phyloP scores from a whole-genome alignment of 2,113 vertebrate species.

The Salvator merianae region DNA sequence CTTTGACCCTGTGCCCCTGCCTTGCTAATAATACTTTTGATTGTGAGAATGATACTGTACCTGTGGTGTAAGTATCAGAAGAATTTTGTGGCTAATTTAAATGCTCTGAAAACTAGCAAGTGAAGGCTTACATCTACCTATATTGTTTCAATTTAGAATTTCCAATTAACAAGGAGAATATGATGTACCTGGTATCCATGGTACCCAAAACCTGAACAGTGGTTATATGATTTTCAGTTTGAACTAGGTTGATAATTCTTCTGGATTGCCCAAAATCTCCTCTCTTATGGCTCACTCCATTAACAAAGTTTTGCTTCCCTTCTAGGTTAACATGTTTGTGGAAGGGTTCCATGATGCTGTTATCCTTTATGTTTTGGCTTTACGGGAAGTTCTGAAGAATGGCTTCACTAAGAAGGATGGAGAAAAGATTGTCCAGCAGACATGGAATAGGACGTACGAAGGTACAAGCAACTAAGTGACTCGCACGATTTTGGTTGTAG shows the following conservation, averaged over 20 bases:
- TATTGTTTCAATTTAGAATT: slow-evolving; percentile 23
- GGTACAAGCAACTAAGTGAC: slow-evolving; percentile 74
- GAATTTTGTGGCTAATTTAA: neutral
- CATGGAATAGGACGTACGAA: slow-evolving; percentile 96
- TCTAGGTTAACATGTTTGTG: slow-evolving; percentile 96
- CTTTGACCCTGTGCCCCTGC: too few species aligned
- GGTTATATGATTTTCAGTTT: neutral
- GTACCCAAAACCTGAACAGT: neutral
- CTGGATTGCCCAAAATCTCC: neutral
- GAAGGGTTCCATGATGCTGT: slow-evolving; percentile 97
- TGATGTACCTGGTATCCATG: slow-evolving; percentile 2
- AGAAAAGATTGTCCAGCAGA: slow-evolving; percentile 86
- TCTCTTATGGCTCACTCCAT: neutral
- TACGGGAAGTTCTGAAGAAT: slow-evolving; percentile 88
- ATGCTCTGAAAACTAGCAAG: slow-evolving; percentile 25
- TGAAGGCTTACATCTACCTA: slow-evolving; percentile 31
- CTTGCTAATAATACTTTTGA: too few species aligned
- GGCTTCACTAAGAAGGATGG: slow-evolving; percentile 91
- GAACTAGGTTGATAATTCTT: neutral
- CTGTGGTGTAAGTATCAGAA: too few species aligned
- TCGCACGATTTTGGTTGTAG: neutral
- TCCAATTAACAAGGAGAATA: neutral
- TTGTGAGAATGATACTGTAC: too few species aligned
- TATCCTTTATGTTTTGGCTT: slow-evolving; percentile 89
- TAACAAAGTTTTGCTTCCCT: slow-evolving; percentile 41